Evolutionary conservation across 2,113 vertebrate genomes (phyloP), one percentile per base, ranked within the genome.

Genomic region (Rhineura floridana): DNA sequence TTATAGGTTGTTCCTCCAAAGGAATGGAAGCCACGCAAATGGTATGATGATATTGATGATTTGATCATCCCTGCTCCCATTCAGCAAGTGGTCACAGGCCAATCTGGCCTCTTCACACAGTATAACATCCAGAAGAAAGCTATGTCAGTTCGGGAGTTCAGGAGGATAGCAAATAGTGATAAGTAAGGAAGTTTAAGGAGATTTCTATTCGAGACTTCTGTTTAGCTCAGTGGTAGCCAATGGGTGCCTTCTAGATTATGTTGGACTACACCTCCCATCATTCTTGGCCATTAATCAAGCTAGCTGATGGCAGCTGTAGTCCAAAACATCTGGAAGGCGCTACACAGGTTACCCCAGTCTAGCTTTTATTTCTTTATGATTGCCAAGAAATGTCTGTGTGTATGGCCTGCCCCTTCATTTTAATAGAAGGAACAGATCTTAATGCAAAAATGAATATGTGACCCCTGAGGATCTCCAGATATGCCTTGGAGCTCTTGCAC

Each of bases 61-160:
- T 95, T 99, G 93, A 96, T 98, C 90, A 99, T 99, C 91, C 98
- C 98, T 5, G 98, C 98, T n/a, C 98, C 99, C 62, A 99, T 99
- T 94, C 98, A 99, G 93, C 99, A 99, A 95, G 98, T 99, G 85
- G 99, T 99, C 88, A 99, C 98, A 0, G 99, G 98, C 15, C 98
- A 99, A 95, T 99, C 98, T 0, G 98, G 99, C n/a, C 97, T 99
- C 80, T 99, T 99, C 90, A 99, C 99, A 0, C 99, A 99, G 94
- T 99, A 99, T 95, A 99, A 99, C 96, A 99, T 99, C 91, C 99
- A 99, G 96, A 99, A 99, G 97, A 99, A 99, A 93, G 98, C 99
- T 69, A 99, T 99, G 98, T 98, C 98, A 0, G 98, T 99, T 42
- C 96, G 97, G 0, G 98, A 99, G 93, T 99, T 99, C 93, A 96